phyloP scores from a whole-genome alignment of 2,888 invertebrate species.

The Megalurothrips usitatus region DNA sequence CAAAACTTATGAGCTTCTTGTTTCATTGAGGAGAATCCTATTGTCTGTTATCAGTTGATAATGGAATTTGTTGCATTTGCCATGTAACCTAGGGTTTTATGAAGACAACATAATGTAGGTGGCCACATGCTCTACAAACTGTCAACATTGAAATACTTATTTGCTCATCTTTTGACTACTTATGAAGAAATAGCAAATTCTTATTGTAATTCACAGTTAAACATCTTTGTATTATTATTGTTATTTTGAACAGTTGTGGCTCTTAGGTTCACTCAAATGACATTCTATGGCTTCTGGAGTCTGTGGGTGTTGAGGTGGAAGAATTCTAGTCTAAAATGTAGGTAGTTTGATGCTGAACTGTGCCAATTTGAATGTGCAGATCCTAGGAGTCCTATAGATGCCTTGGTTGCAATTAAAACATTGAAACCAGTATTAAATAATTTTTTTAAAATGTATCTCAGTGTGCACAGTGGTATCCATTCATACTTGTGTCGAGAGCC shows the following conservation, averaged over 20 bases:
- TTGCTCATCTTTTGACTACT: too few relatives aligned
- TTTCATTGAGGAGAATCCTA: neutral
- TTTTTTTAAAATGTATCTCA: neutral
- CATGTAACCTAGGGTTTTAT: neutral
- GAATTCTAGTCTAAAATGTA: constrained; percentile 9
- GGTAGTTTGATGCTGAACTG: neutral
- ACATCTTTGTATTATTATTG: too few relatives aligned
- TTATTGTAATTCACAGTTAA: too few relatives aligned
- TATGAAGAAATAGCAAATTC: neutral
- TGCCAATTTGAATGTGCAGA: constrained; percentile 18
- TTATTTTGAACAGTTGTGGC: neutral
- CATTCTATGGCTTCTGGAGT: constrained; percentile 9
- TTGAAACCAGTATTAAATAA: constrained; percentile 19
- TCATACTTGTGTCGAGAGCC: neutral
- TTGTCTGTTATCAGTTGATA: neutral
- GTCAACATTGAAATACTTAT: too few relatives aligned
- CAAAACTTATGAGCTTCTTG: too few relatives aligned
- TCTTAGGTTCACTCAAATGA: neutral
- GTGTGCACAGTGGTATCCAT: neutral
- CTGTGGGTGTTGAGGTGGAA: neutral
- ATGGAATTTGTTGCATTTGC: neutral
- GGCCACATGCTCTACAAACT: neutral
- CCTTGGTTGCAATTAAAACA: constrained; percentile 14
- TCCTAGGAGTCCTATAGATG: constrained; percentile 20
- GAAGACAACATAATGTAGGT: neutral